phyloP scores from a whole-genome alignment of 2,888 invertebrate genomes.

The Orthosia gracilis region DNA sequence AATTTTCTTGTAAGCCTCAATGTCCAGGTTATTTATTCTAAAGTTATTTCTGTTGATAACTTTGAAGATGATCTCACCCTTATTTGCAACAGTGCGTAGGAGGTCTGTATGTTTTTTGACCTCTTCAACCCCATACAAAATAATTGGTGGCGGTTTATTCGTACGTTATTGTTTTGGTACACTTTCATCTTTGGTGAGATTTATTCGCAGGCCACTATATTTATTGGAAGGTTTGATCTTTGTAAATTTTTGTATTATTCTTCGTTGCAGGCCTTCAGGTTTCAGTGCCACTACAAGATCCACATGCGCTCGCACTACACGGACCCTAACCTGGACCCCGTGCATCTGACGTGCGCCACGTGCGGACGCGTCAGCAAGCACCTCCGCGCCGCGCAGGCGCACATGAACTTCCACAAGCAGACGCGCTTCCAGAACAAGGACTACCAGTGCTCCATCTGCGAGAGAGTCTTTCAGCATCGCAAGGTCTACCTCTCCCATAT shows the following conservation, averaged over 20 bases:
- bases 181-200: neutral
- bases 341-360: conserved; percentile 83
- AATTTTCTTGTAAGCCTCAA: conserved; percentile 6
- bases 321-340: conserved; percentile 84
- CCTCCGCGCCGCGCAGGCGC: conserved; percentile 86
- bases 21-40: neutral
- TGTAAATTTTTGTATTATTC: neutral
- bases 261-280: conserved; percentile 83
- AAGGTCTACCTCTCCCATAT: conserved; percentile 88
- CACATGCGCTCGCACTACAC: conserved; percentile 88
- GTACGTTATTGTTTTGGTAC: neutral
- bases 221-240: neutral
- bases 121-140: neutral
- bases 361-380: conserved; percentile 88
- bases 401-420: conserved; percentile 89
- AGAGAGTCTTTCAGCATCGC: conserved; percentile 84
- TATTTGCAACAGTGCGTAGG: neutral
- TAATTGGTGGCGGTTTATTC: neutral
- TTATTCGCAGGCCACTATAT: neutral
- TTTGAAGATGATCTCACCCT: neutral
- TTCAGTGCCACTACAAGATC: conserved; percentile 85
- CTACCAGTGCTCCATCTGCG: conserved; percentile 89
- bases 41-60: neutral
- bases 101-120: neutral
- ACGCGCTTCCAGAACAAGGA: conserved; percentile 87